These are phyloP conservation scores for Oryctolagus cuniculus DNA, from an alignment of 2,113 vertebrate genomes.

Conservation along the genomic window mOryCun1.1 NC_091432.1:13938001-13938500, in stretches of 20 bases:
- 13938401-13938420: slow-evolving; percentile 29
- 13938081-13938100: slow-evolving; percentile 48
- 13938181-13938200: slow-evolving; percentile 72
- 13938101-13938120: neutral
- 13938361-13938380: slow-evolving; percentile 57
- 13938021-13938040: slow-evolving; percentile 65
- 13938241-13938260: slow-evolving; percentile 79
- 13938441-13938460: slow-evolving; percentile 74
- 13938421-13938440: slow-evolving; percentile 59
- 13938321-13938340: slow-evolving; percentile 75
- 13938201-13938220: slow-evolving; percentile 46
- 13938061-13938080: slow-evolving; percentile 59
- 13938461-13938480: slow-evolving; percentile 42
- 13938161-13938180: slow-evolving; percentile 70
- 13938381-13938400: neutral
- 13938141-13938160: slow-evolving; percentile 51
- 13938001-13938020: slow-evolving; percentile 12
- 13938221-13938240: slow-evolving; percentile 43
- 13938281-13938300: slow-evolving; percentile 74
- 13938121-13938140: slow-evolving; percentile 74
- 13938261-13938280: slow-evolving; percentile 62
- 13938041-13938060: slow-evolving; percentile 73
- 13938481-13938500: slow-evolving; percentile 75
- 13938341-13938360: slow-evolving; percentile 67
- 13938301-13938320: slow-evolving; percentile 72